These are phyloP conservation scores for Scotopteryx bipunctaria DNA, from an alignment of 2,888 invertebrate genomes.

Conservation along the genomic window DNA sequence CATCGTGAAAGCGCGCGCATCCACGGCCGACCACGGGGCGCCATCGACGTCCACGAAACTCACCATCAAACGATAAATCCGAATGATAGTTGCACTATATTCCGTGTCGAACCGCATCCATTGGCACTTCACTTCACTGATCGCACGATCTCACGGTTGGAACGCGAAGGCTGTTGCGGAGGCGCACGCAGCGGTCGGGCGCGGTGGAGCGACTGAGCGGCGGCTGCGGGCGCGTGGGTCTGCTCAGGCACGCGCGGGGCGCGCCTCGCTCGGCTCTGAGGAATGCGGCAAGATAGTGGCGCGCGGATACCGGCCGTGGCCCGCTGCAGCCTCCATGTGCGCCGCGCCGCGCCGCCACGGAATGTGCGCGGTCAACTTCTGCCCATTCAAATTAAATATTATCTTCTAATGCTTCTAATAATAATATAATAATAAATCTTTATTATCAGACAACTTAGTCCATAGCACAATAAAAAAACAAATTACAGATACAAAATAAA, in stretches of 20 bases:
- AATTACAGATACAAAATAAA: no score
- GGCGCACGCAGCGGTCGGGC: slow-evolving; percentile 62
- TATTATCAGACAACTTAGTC: no score
- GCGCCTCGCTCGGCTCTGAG: slow-evolving; percentile 77
- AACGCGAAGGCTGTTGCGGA: slow-evolving; percentile 51
- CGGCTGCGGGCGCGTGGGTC: slow-evolving; percentile 88
- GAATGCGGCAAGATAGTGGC: slow-evolving; percentile 75
- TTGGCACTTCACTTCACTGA: slow-evolving; percentile 78
- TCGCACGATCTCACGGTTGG: slow-evolving; percentile 62
- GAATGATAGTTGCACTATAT: slow-evolving; percentile 65
- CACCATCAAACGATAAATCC: slow-evolving; percentile 81
- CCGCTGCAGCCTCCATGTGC: slow-evolving; percentile 52
- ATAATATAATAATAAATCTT: no score
- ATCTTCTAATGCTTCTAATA: slow-evolving; percentile 50
- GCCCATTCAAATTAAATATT: slow-evolving; percentile 60
- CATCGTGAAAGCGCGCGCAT: slow-evolving; percentile 82
- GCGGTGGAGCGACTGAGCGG: slow-evolving; percentile 72
- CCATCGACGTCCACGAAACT: slow-evolving; percentile 58
- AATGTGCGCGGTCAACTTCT: slow-evolving; percentile 66
- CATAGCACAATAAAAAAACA: no score
- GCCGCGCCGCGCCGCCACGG: slow-evolving; percentile 37
- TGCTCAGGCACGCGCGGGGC: slow-evolving; percentile 84
- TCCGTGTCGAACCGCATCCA: slow-evolving; percentile 75
- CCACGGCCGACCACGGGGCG: slow-evolving; percentile 59
- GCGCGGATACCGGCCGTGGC: slow-evolving; percentile 63